Evolutionary conservation across 2,888 invertebrate species (phyloP).

Genomic region (Augiades crinisus): DNA sequence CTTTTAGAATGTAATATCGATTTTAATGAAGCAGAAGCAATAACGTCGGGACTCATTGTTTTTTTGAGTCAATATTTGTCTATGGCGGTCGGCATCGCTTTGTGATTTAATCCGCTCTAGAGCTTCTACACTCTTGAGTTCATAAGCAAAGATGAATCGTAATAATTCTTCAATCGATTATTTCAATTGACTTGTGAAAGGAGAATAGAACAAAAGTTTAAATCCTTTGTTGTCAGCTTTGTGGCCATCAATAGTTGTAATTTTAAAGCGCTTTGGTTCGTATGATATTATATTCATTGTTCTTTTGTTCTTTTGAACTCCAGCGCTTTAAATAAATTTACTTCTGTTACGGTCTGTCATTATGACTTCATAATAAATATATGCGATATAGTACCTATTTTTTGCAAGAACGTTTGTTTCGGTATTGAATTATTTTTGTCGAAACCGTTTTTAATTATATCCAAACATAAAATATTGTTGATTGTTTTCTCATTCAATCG

Average conservation of each 20-base stretch:
- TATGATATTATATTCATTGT: constrained; percentile 42
- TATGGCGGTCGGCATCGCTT: constrained; percentile 67
- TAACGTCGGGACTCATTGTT: constrained; percentile 56
- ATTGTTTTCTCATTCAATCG: constrained; percentile 29
- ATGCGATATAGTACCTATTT: neutral
- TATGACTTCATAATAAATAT: no score
- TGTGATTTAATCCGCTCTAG: constrained; percentile 64
- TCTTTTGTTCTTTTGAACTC: constrained; percentile 49
- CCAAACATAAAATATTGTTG: constrained; percentile 9
- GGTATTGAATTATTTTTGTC: neutral
- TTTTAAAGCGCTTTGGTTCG: constrained; percentile 47
- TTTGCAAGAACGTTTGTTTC: neutral
- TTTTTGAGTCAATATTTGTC: constrained; percentile 81
- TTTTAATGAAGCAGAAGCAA: constrained; percentile 48
- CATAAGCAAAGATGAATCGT: constrained; percentile 71
- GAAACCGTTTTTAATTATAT: constrained; percentile 3
- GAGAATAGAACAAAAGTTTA: constrained; percentile 58
- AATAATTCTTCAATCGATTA: constrained; percentile 75
- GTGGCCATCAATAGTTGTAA: constrained; percentile 35
- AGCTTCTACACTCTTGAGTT: constrained; percentile 62
- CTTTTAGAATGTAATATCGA: constrained; percentile 37
- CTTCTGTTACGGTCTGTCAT: constrained; percentile 8
- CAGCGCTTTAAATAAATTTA: constrained; percentile 14
- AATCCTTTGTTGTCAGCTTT: constrained; percentile 55
- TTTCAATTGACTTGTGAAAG: constrained; percentile 58